Conservation (phyloP, 64 coral and sea anemone genomes). For the Porites australiensis region DNA sequence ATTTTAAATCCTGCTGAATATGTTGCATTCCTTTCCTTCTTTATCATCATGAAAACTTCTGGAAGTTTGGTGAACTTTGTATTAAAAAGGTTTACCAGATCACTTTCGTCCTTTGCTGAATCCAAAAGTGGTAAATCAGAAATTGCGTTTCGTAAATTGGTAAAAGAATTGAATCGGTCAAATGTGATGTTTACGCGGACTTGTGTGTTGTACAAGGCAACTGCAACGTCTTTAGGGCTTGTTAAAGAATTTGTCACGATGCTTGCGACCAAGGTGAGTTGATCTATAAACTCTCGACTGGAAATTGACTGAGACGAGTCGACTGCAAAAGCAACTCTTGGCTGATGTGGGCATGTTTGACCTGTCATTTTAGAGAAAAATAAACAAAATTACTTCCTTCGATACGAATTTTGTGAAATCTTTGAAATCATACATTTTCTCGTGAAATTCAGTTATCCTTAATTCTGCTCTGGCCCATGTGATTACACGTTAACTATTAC, state of each 20-base stretch:
- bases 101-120: neutral
- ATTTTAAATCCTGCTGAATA: neutral
- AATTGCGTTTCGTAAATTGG: neutral
- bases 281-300: neutral
- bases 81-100: neutral
- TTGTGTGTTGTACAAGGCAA: neutral
- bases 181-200: neutral
- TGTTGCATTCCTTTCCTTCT: neutral
- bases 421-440: too few relatives aligned
- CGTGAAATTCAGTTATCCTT: too few relatives aligned
- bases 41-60: neutral
- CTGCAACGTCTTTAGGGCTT: neutral
- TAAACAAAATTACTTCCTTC: neutral
- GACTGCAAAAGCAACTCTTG: slow-evolving; percentile 19
- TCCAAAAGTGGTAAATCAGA: neutral
- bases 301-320: slow-evolving; percentile 34
- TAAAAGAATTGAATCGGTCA: neutral
- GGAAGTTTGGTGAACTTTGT: neutral
- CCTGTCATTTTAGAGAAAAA: neutral
- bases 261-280: neutral
- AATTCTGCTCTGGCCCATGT: too few relatives aligned
- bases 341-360: neutral
- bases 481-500: too few relatives aligned
- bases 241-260: neutral
- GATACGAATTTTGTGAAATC: too few relatives aligned